Conservation (phyloP, 2,888 invertebrate genomes). For the Drepanosiphum platanoidis region DNA sequence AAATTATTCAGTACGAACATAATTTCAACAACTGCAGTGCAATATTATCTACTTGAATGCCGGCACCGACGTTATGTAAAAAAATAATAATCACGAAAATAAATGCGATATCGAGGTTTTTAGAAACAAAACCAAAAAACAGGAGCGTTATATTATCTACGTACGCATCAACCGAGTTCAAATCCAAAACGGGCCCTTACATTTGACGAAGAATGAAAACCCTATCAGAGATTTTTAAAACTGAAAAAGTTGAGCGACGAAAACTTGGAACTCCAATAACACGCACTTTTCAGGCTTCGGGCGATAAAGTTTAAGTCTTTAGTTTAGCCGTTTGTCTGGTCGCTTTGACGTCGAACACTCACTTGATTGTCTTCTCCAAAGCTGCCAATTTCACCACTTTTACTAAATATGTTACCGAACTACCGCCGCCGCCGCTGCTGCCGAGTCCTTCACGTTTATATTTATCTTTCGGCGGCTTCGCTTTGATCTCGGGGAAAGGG, state of each 20-base stretch:
- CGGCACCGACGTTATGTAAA: neutral
- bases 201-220: neutral
- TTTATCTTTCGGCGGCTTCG: neutral
- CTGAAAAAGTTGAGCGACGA: neutral
- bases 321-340: constrained; percentile 20
- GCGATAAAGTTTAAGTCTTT: constrained; percentile 22
- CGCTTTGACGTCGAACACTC: neutral
- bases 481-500: constrained; percentile 8
- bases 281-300: neutral
- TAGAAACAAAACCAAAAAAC: neutral
- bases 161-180: neutral
- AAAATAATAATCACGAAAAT: too few species aligned
- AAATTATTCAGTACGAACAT: too few species aligned
- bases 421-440: too few species aligned
- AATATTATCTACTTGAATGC: too few species aligned
- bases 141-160: neutral
- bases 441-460: neutral
- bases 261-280: constrained; percentile 2
- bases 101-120: too few species aligned
- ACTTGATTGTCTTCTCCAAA: constrained; percentile 10
- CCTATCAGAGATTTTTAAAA: neutral
- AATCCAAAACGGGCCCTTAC: neutral
- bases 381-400: neutral
- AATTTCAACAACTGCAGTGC: too few species aligned
- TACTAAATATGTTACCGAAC: constrained; percentile 19